Evolutionary conservation across 2,888 invertebrate genomes (phyloP).

Genomic region (Epistrophella euchroma): DNA sequence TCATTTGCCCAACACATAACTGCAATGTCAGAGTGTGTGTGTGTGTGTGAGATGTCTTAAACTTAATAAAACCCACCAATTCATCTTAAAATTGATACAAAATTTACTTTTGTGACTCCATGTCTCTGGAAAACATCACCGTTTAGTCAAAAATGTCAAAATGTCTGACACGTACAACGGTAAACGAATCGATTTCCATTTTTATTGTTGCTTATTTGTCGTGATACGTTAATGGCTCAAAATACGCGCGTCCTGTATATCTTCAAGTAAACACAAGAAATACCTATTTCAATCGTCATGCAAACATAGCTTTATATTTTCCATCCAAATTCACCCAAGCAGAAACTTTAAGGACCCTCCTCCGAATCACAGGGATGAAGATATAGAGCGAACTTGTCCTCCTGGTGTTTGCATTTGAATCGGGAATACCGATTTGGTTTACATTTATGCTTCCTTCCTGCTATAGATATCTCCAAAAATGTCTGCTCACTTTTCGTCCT

Average conservation of each 20-base stretch:
- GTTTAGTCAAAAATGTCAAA: conserved; percentile 53
- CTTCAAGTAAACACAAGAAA: neutral
- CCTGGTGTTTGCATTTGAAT: conserved; percentile 5
- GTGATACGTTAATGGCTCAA: conserved; percentile 20
- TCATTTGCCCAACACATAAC: too few species aligned
- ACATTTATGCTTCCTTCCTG: conserved; percentile 29
- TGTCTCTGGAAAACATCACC: conserved; percentile 40
- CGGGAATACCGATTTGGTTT: conserved; percentile 35
- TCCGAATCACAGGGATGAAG: neutral
- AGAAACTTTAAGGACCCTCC: conserved; percentile 6
- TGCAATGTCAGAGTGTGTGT: too few species aligned
- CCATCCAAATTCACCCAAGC: conserved; percentile 11
- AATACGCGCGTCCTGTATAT: conserved; percentile 12
- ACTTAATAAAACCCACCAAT: neutral
- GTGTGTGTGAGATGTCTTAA: too few species aligned
- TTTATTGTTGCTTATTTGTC: conserved; percentile 33
- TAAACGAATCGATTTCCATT: conserved; percentile 67
- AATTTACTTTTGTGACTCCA: neutral
- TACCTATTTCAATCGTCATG: conserved; percentile 14
- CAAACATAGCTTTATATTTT: conserved; percentile 10
- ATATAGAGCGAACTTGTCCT: neutral
- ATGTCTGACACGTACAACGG: conserved; percentile 60
- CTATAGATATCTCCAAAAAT: neutral
- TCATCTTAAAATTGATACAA: neutral
- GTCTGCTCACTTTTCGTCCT: conserved; percentile 8